These are phyloP conservation scores for Stichodactyla helianthus DNA, from an alignment of 64 coral and sea anemone genomes.

Conservation along the genomic window DNA sequence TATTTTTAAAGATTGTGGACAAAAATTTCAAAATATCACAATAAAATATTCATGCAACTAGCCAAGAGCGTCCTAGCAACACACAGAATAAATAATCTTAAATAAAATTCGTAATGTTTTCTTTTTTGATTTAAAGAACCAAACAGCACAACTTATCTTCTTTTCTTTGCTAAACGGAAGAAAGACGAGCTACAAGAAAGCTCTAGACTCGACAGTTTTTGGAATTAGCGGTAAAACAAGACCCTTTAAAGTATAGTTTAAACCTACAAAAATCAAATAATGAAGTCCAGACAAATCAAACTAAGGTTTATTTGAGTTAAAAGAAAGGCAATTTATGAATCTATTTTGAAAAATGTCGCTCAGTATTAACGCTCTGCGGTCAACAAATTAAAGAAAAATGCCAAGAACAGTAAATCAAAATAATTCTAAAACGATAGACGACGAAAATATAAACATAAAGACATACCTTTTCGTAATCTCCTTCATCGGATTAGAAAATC, in stretches of 20 bases:
- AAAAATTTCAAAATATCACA: conserved; percentile 16
- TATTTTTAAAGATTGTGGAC: conserved; percentile 22
- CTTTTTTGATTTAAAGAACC: background rate
- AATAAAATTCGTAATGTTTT: background rate
- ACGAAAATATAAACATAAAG: background rate
- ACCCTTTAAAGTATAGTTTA: background rate
- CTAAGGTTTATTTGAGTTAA: background rate
- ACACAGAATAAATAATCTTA: background rate
- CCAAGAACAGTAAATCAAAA: background rate
- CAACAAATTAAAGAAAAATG: background rate
- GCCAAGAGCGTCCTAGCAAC: background rate
- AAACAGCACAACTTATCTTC: background rate
- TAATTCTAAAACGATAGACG: background rate
- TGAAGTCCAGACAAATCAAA: conserved; percentile 5
- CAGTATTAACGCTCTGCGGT: background rate
- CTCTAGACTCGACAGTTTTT: too few relatives aligned
- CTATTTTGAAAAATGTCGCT: background rate
- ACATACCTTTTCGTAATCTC: conserved; percentile 2
- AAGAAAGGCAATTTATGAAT: background rate
- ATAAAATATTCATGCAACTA: background rate
- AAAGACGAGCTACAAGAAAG: too few relatives aligned
- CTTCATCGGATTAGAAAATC: background rate
- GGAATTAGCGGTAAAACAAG: background rate
- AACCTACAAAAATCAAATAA: background rate
- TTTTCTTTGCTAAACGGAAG: too few relatives aligned